phyloP scores from a whole-genome alignment of 2,797 vertebrate species.

The Anisognathus igniventris region DNA sequence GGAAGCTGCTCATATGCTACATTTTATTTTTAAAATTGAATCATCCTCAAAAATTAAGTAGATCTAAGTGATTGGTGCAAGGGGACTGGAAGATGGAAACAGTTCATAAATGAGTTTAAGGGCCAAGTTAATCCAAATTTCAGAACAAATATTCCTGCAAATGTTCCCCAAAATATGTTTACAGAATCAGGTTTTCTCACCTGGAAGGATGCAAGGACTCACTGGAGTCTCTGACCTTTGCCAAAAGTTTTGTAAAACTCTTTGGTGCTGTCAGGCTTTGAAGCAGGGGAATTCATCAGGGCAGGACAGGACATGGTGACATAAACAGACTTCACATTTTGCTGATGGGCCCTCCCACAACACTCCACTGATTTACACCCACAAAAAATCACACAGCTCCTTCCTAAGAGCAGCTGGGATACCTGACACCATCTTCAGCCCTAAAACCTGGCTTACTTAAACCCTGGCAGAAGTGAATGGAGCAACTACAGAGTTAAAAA shows the following conservation, averaged over 20 bases:
- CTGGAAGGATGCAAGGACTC: neutral
- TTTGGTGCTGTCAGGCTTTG: neutral
- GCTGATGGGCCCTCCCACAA: neutral
- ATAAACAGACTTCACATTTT: neutral
- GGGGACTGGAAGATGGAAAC: neutral
- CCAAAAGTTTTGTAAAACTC: neutral
- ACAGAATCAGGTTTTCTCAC: neutral
- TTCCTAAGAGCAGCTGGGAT: neutral
- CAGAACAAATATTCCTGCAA: neutral
- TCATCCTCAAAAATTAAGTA: neutral
- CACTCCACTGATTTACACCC: neutral
- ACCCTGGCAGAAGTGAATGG: neutral
- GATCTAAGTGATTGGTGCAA: neutral
- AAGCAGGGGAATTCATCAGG: neutral
- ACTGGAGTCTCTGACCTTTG: neutral
- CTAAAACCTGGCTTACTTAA: neutral
- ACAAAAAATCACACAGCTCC: neutral
- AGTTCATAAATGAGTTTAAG: neutral
- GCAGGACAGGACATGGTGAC: neutral
- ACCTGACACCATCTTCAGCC: neutral
- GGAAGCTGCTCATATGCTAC: neutral
- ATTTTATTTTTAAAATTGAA: conserved; percentile 58
- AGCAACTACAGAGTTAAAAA: neutral
- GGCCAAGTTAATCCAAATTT: neutral
- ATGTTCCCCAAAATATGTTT: neutral